Evolutionary conservation across 2,797 vertebrate species (phyloP), one percentile per base, ranked within the genome.

Genomic region (Takifugu ocellatus): DNA sequence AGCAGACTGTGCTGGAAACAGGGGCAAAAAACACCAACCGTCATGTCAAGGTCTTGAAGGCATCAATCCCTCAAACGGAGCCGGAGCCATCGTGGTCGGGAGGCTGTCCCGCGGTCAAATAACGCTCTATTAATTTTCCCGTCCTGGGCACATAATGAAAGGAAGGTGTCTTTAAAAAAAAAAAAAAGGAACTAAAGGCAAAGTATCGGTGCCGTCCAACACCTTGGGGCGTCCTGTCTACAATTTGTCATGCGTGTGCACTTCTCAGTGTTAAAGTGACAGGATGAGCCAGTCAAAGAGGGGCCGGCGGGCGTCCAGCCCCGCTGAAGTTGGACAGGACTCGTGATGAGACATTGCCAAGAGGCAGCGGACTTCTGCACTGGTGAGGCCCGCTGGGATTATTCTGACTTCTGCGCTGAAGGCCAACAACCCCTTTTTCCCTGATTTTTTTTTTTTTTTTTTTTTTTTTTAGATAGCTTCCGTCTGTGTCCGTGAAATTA

Each of bases 161-260:
- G 88, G 93, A 95, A 96, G 94, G 94, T 94, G 93, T 94, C 92
- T 95, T 90, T 56, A 63, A 5, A 64, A 68, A 58, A 65, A 57
- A 49, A 52, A 59, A 45, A 54, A 46, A 46, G 90, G 46, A 77
- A 75, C 68, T 70, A 78, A 67, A 75, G 75, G 93, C 92, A 92
- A 93, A 93, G 88, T 93, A 90, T 90, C 79, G 53, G 53, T 81
- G 84, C 90, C 88, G 83, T 89, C 87, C 81, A 83, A 79, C 82
- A 92, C 93, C 94, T 95, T 70, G 75, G 92, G 95, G 94, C 94
- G 63, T 82, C 87, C 87, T 90, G 93, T 93, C 94, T 90, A 90
- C 90, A 92, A 84, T 94, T 93, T 93, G 92, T 96, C 94, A 95
- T 90, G 94, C 92, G 87, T 95, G 92, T 95, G 93, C 94, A 93